Percentiles rank a stretch among this genome's conserved stretches.
These are phyloP conservation scores for Corythornis leucogaster DNA, from an alignment of 2,797 vertebrate genomes.

Conservation along the genomic window DNA sequence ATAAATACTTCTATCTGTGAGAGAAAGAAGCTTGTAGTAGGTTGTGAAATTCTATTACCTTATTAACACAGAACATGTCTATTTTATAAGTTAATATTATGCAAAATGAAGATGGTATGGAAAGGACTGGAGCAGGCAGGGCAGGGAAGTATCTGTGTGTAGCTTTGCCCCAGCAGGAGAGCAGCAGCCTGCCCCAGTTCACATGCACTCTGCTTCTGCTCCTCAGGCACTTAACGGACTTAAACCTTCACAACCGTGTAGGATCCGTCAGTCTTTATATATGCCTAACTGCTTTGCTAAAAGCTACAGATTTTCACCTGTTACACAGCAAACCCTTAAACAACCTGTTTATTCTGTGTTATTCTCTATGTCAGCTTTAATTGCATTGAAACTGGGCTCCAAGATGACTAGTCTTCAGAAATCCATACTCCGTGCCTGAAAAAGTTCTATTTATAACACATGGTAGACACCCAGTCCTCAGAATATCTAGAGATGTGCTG, in stretches of 20 bases:
- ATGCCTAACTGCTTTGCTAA: neutral
- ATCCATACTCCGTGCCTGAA: neutral
- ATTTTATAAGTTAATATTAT: neutral
- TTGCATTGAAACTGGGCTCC: neutral
- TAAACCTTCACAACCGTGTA: neutral
- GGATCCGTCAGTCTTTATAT: neutral
- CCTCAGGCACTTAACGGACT: neutral
- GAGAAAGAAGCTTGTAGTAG: neutral
- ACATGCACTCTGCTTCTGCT: neutral
- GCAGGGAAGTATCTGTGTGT: neutral
- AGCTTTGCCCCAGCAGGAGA: neutral
- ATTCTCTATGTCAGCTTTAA: neutral
- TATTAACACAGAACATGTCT: neutral
- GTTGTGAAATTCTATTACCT: neutral
- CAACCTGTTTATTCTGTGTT: neutral
- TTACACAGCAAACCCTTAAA: neutral
- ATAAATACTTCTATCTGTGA: neutral
- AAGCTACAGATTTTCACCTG: neutral
- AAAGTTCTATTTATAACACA: neutral
- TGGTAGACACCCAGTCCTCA: neutral
- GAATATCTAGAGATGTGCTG: neutral
- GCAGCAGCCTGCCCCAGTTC: neutral
- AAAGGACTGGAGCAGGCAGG: neutral
- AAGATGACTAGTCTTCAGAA: neutral
- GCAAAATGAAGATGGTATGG: neutral